A percentile compares a stretch with the other conserved stretches of the same genome.
phyloP scores from a whole-genome alignment of 2,888 invertebrate genomes.

The Plemyria rubiginata region DNA sequence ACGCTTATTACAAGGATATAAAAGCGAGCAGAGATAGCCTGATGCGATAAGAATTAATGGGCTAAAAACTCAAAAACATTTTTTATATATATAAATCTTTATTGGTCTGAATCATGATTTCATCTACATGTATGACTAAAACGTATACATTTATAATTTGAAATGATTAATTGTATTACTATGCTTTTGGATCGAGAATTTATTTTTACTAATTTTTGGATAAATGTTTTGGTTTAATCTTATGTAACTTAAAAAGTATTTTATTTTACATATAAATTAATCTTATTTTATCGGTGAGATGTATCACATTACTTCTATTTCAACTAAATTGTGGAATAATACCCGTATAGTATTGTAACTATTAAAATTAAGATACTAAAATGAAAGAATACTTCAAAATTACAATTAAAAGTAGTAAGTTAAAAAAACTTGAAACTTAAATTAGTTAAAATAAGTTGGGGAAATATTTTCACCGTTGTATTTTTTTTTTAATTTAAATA shows the following conservation, averaged over 20 bases:
- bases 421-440: background rate
- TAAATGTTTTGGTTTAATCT: conserved; percentile 15
- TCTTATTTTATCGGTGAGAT: conserved; percentile 45
- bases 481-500: too few species aligned
- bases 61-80: background rate
- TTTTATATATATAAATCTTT: conserved; percentile 22
- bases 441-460: too few species aligned
- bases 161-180: conserved; percentile 13
- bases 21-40: too few species aligned
- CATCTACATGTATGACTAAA: conserved; percentile 72
- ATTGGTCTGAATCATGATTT: conserved; percentile 33
- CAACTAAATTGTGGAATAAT: conserved; percentile 33
- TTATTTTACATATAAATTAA: conserved; percentile 19
- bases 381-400: background rate
- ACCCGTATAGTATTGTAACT: conserved; percentile 39
- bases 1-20: too few species aligned
- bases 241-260: conserved; percentile 13
- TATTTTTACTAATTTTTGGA: conserved; percentile 17
- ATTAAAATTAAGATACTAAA: background rate
- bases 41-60: background rate
- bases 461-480: too few species aligned
- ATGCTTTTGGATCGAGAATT: background rate
- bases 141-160: conserved; percentile 70
- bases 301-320: conserved; percentile 38
- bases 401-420: background rate